Evolutionary conservation across 2,113 vertebrate genomes (phyloP).

Genomic region (Dermatemys mawii): DNA sequence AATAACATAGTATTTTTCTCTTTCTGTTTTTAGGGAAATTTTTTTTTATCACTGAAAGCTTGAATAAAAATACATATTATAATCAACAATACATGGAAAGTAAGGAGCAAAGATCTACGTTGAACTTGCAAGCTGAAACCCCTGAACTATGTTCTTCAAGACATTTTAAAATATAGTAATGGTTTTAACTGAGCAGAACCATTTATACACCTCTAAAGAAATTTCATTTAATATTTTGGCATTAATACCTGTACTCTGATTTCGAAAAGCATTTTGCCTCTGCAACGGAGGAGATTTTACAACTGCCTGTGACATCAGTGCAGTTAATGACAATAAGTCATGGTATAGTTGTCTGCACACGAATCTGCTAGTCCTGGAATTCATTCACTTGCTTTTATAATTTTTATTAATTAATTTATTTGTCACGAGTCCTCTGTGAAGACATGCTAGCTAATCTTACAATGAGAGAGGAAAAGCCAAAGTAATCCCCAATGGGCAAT

Average conservation of each 20-base stretch:
- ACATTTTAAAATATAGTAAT: background rate
- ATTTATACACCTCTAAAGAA: background rate
- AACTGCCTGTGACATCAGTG: background rate
- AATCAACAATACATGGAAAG: background rate
- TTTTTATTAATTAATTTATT: background rate
- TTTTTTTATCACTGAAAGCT: too few relatives aligned
- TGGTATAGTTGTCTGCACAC: background rate
- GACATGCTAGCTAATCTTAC: background rate
- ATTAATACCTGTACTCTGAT: background rate
- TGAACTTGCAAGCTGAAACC: background rate
- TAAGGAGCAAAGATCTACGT: background rate
- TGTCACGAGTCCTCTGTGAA: background rate
- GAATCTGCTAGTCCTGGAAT: background rate
- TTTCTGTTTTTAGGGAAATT: background rate
- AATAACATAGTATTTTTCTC: background rate
- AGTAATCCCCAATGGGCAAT: slow-evolving; percentile 24
- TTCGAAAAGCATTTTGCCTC: background rate
- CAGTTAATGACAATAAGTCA: background rate
- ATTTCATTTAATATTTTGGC: background rate
- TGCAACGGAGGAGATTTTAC: background rate
- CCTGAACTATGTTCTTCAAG: background rate
- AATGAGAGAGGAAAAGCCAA: background rate
- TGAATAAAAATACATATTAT: background rate
- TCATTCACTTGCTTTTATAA: background rate
- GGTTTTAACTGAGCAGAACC: background rate